Evolutionary conservation across 2,797 vertebrate genomes (phyloP), one percentile per base, ranked within the genome.

Genomic region (Naso thynnoides): DNA sequence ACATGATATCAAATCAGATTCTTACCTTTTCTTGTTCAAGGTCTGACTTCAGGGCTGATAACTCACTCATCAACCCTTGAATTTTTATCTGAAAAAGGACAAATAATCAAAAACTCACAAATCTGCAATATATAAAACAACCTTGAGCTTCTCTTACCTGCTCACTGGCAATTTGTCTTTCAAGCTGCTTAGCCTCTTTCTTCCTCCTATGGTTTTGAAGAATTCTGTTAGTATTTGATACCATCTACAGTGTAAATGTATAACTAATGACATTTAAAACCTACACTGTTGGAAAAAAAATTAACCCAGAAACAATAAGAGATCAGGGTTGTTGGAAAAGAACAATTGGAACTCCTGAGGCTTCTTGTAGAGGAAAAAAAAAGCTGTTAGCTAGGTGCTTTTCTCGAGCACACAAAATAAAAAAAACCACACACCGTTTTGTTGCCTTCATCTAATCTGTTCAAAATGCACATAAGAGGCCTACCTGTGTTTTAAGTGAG

Each of bases 71-170:
- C 38, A 94, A 52, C 1, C 14, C 11, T 8, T 82, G 72, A 0
- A 93, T 36, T 21, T 87, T 78, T 19, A 72, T 26, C 94, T 92
- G 69, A 60, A 59, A 49, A 19, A 16, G 14, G 0, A 70, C 5
- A 9, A 33, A 68, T 19, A 26, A 5, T 27, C 0, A 26, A 16
- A 5, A 33, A 33, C 8, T 3, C 6, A 21, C 2, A 3, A 0
- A 44, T 41, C 19, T 38, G 18, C 33, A 24, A 11, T 1, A 21
- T 19, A 9, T 4, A 4, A 42, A 19, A 56, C 3, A 36, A 36
- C 5, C 2, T 10, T 8, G 2, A 42, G 10, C 7, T 5, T 14
- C 6, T 15, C 59, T 79, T 70, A 94, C 94, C 92, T 87, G 83
- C 27, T 86, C 36, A 8, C 7, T 26, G 2, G 50, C 44, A 0